Evolutionary conservation across 2,888 invertebrate species (phyloP).

Genomic region (Stictocephala bisonia): DNA sequence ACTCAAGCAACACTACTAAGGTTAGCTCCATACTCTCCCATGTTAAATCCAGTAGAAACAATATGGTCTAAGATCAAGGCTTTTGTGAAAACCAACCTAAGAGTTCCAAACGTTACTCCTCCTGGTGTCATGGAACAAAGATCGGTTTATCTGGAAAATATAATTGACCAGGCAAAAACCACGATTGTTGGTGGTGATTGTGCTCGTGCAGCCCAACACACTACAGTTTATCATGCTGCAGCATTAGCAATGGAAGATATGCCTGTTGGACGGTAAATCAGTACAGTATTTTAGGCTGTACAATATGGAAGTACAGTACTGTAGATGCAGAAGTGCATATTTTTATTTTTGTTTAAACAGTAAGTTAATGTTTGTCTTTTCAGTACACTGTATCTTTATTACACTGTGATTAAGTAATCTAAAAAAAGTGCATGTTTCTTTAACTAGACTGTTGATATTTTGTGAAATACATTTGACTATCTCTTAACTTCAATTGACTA

Average conservation of each 20-base stretch:
- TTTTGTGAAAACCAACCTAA: conserved; percentile 16
- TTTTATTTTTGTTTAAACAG: too few relatives aligned
- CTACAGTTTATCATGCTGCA: conserved; percentile 49
- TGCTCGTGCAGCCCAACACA: conserved; percentile 52
- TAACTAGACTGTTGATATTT: too few relatives aligned
- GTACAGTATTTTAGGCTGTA: background rate
- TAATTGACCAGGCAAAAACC: conserved; percentile 52
- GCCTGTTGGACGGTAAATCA: conserved; percentile 46
- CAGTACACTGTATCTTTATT: background rate
- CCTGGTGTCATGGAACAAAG: too few relatives aligned
- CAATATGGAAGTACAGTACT: background rate
- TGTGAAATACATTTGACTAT: too few relatives aligned
- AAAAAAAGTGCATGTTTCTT: too few relatives aligned
- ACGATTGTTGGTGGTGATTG: conserved; percentile 55
- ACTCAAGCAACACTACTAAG: conserved; percentile 47
- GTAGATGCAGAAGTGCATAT: too few relatives aligned
- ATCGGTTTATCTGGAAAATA: conserved; percentile 47
- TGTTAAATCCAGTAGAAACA: conserved; percentile 31
- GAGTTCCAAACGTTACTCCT: conserved; percentile 20
- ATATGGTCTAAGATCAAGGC: conserved; percentile 49
- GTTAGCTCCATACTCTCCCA: conserved; percentile 49
- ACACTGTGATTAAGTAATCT: background rate
- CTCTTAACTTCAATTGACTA: too few relatives aligned
- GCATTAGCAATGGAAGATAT: conserved; percentile 51
- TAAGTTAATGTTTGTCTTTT: background rate